Evolutionary conservation across 2,113 vertebrate species (phyloP).

Genomic region (Peromyscus californicus): DNA sequence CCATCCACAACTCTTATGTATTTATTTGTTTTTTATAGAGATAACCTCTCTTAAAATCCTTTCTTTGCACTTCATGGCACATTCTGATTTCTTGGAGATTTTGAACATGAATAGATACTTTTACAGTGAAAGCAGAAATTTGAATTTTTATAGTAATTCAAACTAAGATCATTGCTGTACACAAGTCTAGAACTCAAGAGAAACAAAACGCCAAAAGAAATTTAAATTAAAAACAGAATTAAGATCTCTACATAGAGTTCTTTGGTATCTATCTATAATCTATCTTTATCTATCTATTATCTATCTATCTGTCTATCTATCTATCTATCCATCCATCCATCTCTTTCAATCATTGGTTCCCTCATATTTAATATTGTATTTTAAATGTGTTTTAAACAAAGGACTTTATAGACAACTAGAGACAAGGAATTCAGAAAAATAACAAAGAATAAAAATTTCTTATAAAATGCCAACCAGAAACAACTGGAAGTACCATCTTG

Average conservation of each 20-base stretch:
- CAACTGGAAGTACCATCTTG: not conserved
- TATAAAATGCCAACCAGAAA: not conserved
- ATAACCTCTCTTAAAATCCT: not conserved
- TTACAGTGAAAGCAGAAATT: not conserved
- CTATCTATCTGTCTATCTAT: not conserved
- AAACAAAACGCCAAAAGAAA: conserved; percentile 2
- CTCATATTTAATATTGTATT: not conserved
- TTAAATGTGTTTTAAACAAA: not conserved
- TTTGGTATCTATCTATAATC: not conserved
- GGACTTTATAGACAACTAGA: not conserved
- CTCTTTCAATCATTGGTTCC: not conserved
- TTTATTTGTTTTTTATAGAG: not conserved
- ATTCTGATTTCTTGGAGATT: not conserved
- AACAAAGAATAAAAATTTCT: not conserved
- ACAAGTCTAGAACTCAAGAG: conserved; percentile 1
- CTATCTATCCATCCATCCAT: no score
- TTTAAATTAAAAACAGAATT: conserved; percentile 43
- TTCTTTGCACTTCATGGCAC: not conserved
- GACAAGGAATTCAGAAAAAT: conserved; percentile 22
- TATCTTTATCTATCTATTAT: not conserved
- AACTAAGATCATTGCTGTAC: not conserved
- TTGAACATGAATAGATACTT: not conserved
- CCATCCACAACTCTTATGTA: not conserved
- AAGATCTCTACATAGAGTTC: not conserved
- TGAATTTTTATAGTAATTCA: not conserved